Percentiles rank a stretch among this genome's conserved stretches.
phyloP scores from a whole-genome alignment of 2,113 vertebrate genomes.

The Sceloporus tristichus region DNA sequence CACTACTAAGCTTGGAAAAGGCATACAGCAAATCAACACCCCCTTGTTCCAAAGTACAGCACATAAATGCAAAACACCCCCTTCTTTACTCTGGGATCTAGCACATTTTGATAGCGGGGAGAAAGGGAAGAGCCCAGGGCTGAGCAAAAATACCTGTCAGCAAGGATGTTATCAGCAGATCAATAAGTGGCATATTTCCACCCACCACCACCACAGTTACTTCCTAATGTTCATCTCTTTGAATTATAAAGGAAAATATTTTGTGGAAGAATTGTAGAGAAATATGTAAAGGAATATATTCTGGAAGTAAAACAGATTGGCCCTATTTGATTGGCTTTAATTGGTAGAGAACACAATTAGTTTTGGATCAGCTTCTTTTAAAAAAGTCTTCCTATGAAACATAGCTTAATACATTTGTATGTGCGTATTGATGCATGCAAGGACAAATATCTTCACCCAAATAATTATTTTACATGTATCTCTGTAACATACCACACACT shows the following conservation, averaged over 20 bases:
- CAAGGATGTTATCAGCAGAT: background rate
- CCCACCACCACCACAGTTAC: too few relatives aligned
- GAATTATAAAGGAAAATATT: background rate
- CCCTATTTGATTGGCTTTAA: background rate
- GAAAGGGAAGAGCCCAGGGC: background rate
- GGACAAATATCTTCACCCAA: background rate
- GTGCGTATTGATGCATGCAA: background rate
- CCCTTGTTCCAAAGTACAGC: background rate
- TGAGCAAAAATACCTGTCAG: background rate
- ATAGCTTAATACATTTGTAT: background rate
- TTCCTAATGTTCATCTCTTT: too few relatives aligned
- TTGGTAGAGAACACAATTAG: background rate
- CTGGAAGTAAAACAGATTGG: background rate
- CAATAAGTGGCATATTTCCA: background rate
- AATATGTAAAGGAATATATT: background rate
- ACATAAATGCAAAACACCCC: background rate
- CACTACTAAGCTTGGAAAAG: background rate
- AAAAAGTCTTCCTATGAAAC: background rate
- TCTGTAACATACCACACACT: background rate
- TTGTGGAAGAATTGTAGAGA: background rate
- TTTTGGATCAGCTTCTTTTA: conserved; percentile 24
- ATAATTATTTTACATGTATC: background rate
- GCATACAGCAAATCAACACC: background rate
- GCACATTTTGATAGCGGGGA: background rate
- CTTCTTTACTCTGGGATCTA: background rate